Base-by-base conservation (phyloP, 2,797 vertebrate genomes). In the Eulemur coronatus region DNA sequence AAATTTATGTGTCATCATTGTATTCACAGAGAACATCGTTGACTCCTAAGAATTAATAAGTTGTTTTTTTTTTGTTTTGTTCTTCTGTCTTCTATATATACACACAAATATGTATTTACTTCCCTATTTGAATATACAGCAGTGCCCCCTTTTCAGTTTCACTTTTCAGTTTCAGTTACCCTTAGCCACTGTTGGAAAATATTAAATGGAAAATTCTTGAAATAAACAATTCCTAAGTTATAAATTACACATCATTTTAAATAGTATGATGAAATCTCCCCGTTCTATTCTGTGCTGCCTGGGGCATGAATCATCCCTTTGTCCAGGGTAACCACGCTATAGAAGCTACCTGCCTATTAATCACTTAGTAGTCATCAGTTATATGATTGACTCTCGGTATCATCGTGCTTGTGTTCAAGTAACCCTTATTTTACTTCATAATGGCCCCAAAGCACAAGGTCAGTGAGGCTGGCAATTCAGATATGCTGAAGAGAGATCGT, bases 11-110 rank as follows among this genome's bases (percentile, higher is more conserved):
- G 43, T 57, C 14, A 38, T 59, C 79, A 48, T 87, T 90, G n/a
- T 78, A 96, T 94, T 91, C 76, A 20, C 70, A 97, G 43, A 91
- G 55, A 89, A 14, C 72, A 80, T 70, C 79, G 14, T 89, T 93
- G n/a, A 38, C 35, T 95, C 35, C 46, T 81, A 79, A 57, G 48
- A 75, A 96, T 63, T 28, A 78, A 28, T 35, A 88, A 52, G 0
- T 65, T 65, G n/a, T 43, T 43, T 20, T 65, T 4, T 22, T 89
- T 41, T 67, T 84, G 96, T 94, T 41, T 43, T 81, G 5, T 46
- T 93, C 28, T 91, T 57, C 20, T 85, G 6, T 89, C 30, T 61
- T 52, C 22, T 73, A 65, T 81, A 67, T 67, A 61, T 18, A 63
- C 1, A 50, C 26, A 55, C 7, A 94, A 43, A 65, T 18, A 35